These are phyloP conservation scores for Baccha elongata DNA, from an alignment of 2,888 invertebrate genomes.

Conservation along the genomic window DNA sequence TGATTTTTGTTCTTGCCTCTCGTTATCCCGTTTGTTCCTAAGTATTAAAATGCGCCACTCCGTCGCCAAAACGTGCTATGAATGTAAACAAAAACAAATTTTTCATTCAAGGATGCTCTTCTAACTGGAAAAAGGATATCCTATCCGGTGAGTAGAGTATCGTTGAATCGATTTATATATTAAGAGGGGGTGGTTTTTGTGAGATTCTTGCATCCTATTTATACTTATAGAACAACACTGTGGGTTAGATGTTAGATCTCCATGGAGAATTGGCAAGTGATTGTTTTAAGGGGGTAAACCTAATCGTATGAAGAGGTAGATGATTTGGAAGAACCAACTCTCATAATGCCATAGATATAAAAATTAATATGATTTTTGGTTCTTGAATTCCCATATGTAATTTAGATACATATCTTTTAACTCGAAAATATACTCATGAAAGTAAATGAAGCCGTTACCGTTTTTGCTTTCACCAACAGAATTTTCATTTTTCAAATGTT, in stretches of 20 bases:
- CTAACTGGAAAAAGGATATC: constrained; percentile 53
- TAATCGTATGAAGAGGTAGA: background rate
- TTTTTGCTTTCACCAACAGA: background rate
- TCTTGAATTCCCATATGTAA: background rate
- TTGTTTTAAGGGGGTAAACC: background rate
- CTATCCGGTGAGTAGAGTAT: constrained; percentile 49
- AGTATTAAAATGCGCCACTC: constrained; percentile 61
- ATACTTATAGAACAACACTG: constrained; percentile 12
- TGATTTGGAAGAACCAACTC: background rate
- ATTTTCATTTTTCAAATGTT: too few species aligned
- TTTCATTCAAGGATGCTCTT: constrained; percentile 48
- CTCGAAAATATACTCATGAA: background rate
- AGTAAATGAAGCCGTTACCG: background rate
- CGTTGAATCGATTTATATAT: constrained; percentile 51
- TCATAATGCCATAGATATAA: background rate
- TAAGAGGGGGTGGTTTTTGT: background rate
- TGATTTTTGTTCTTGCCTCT: constrained; percentile 43
- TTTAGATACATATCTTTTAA: background rate
- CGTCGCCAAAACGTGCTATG: constrained; percentile 66
- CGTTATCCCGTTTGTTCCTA: constrained; percentile 38
- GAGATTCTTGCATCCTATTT: constrained; percentile 40
- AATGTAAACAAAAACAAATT: constrained; percentile 71
- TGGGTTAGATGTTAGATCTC: background rate
- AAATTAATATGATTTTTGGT: background rate
- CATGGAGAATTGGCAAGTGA: background rate